Percentiles rank a stretch among this genome's conserved stretches.
Evolutionary conservation across 2,888 invertebrate species (phyloP).

Genomic region (Schizotus pectinicornis): DNA sequence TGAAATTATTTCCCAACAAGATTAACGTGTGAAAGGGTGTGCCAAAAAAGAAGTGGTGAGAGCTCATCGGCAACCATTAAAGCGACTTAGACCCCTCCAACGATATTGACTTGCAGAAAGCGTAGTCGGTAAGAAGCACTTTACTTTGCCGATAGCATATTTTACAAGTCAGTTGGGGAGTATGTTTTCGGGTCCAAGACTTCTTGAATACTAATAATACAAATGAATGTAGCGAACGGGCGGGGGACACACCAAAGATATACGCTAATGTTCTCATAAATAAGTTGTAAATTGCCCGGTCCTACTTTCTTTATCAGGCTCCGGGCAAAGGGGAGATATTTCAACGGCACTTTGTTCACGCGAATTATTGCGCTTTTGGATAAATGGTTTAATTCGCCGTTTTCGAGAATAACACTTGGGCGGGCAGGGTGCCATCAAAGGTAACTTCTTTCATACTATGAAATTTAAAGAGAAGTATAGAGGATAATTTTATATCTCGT

Average conservation of each 20-base stretch:
- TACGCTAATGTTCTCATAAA: slow-evolving; percentile 10
- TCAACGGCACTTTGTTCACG: too few relatives aligned
- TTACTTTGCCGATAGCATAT: slow-evolving; percentile 37
- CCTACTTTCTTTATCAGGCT: not conserved
- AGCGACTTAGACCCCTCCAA: slow-evolving; percentile 1
- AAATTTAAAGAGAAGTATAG: too few relatives aligned
- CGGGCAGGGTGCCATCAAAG: too few relatives aligned
- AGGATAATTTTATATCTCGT: too few relatives aligned
- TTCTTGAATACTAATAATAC: slow-evolving; percentile 20
- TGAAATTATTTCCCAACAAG: slow-evolving; percentile 12
- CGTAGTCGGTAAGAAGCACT: slow-evolving; percentile 31
- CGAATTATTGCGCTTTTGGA: too few relatives aligned
- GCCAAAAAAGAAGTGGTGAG: not conserved
- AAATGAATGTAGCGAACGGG: slow-evolving; percentile 10
- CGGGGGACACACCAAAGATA: not conserved
- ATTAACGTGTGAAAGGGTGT: slow-evolving; percentile 10
- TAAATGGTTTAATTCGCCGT: too few relatives aligned
- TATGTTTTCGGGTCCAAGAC: slow-evolving; percentile 30
- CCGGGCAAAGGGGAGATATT: too few relatives aligned
- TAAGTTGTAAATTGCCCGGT: not conserved
- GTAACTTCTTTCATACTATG: too few relatives aligned
- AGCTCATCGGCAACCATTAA: slow-evolving; percentile 25
- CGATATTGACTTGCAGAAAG: slow-evolving; percentile 32
- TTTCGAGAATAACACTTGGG: too few relatives aligned
- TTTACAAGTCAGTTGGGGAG: slow-evolving; percentile 36